A percentile compares a stretch with the other conserved stretches of the same genome.
phyloP scores from a whole-genome alignment of 2,888 invertebrate genomes.

The Hyposoter dolosus region DNA sequence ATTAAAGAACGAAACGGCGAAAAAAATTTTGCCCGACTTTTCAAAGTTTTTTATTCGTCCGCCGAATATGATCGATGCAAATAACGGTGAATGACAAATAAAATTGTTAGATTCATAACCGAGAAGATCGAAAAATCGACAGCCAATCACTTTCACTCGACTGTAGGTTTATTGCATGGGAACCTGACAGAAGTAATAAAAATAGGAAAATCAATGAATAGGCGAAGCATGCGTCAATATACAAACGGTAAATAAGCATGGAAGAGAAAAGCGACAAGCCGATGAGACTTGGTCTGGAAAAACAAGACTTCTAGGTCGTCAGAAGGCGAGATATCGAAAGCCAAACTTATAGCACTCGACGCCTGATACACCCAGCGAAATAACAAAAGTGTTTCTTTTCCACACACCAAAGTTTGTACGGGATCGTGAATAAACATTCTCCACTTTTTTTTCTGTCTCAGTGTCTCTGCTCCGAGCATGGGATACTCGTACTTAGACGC shows the following conservation, averaged over 20 bases:
- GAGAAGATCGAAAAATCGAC: background rate
- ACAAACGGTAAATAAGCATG: slow-evolving; percentile 55
- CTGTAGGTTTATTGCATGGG: background rate
- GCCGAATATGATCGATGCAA: background rate
- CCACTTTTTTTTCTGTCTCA: slow-evolving; percentile 24
- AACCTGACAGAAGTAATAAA: slow-evolving; percentile 37
- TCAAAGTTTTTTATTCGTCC: background rate
- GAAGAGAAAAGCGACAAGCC: slow-evolving; percentile 34
- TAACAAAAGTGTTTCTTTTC: slow-evolving; percentile 59
- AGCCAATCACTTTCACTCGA: background rate
- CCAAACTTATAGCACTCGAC: slow-evolving; percentile 25
- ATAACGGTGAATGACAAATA: background rate
- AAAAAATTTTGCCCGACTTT: background rate
- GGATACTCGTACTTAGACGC: slow-evolving; percentile 23
- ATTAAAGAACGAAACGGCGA: background rate
- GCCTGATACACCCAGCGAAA: slow-evolving; percentile 55
- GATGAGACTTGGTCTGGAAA: slow-evolving; percentile 59
- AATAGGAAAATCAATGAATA: slow-evolving; percentile 35
- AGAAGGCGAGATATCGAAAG: slow-evolving; percentile 34
- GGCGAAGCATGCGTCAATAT: slow-evolving; percentile 50
- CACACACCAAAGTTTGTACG: slow-evolving; percentile 49
- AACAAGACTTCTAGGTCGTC: slow-evolving; percentile 41
- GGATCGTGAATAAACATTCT: slow-evolving; percentile 61
- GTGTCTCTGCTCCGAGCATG: background rate
- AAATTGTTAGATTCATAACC: background rate